These are phyloP conservation scores for Simalia tracyae DNA, from an alignment of 2,797 vertebrate genomes.

Conservation along the genomic window DNA sequence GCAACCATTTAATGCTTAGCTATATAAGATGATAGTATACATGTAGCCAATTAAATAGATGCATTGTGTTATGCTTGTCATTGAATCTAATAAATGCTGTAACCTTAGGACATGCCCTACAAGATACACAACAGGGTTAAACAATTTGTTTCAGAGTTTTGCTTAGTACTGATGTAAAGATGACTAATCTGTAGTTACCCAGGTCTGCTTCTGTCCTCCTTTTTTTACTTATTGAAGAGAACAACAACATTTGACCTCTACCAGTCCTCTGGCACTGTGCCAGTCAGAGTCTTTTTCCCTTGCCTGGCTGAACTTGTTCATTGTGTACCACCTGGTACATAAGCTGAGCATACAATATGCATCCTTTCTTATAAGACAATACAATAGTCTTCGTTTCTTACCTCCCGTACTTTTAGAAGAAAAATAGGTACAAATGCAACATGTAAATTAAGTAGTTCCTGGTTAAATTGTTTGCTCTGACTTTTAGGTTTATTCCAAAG, in stretches of 20 bases:
- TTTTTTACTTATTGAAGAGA: not conserved
- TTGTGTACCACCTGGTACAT: not conserved
- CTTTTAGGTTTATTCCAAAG: not conserved
- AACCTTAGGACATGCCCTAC: not conserved
- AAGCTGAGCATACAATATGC: not conserved
- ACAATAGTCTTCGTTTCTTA: not conserved
- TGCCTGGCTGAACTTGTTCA: not conserved
- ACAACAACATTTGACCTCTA: not conserved
- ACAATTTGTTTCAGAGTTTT: not conserved
- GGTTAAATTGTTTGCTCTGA: not conserved
- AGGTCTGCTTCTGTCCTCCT: not conserved
- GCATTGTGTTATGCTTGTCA: not conserved
- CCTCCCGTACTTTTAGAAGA: not conserved
- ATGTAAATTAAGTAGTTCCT: not conserved
- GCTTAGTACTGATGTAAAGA: not conserved
- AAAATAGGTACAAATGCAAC: not conserved
- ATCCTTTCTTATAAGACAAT: not conserved
- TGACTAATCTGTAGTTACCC: not conserved
- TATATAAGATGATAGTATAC: not conserved
- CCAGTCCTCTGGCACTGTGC: not conserved
- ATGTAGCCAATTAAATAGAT: not conserved
- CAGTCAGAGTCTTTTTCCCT: not conserved
- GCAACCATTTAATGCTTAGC: not conserved
- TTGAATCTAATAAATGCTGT: not conserved
- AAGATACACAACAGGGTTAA: not conserved